These are phyloP conservation scores for Drosophila suboccidentalis DNA, from an alignment of 2,888 invertebrate genomes.

Conservation along the genomic window DNA sequence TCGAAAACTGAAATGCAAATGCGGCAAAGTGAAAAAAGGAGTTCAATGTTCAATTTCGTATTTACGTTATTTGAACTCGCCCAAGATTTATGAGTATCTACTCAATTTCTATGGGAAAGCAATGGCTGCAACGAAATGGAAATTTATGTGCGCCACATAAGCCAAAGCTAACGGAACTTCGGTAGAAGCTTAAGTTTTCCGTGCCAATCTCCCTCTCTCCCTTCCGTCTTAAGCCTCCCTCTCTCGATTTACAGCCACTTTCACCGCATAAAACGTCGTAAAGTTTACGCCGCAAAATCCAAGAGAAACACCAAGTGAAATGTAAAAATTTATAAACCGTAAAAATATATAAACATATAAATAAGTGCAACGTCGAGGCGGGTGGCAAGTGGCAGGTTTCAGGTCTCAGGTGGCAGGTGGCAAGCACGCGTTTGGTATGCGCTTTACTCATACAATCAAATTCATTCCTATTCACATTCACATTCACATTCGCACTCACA, in stretches of 20 bases:
- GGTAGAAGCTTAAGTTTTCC: conserved; percentile 32
- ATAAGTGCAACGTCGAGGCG: conserved; percentile 45
- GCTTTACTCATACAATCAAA: conserved; percentile 12
- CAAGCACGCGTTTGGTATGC: conserved; percentile 35
- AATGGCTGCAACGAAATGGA: conserved; percentile 80
- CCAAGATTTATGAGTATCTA: conserved; percentile 76
- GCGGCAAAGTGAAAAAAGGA: conserved; percentile 26
- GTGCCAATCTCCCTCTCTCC: not conserved
- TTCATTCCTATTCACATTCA: conserved; percentile 16
- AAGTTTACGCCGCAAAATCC: conserved; percentile 69
- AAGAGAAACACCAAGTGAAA: conserved; percentile 58
- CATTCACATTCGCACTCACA: conserved; percentile 30
- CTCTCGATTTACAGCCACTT: conserved; percentile 71
- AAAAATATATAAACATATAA: conserved; percentile 68
- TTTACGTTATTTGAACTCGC: conserved; percentile 79
- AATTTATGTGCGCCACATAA: conserved; percentile 70
- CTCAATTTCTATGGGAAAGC: conserved; percentile 75
- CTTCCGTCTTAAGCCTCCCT: not conserved
- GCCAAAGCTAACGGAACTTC: conserved; percentile 45
- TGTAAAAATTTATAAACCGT: conserved; percentile 80
- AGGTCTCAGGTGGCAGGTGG: conserved; percentile 47
- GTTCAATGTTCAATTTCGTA: conserved; percentile 69
- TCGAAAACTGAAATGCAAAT: conserved; percentile 54
- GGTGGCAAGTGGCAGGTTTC: conserved; percentile 47
- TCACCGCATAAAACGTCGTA: conserved; percentile 76